phyloP scores from a whole-genome alignment of 1,140 invertebrate species.

The Drosophila aff. region DNA sequence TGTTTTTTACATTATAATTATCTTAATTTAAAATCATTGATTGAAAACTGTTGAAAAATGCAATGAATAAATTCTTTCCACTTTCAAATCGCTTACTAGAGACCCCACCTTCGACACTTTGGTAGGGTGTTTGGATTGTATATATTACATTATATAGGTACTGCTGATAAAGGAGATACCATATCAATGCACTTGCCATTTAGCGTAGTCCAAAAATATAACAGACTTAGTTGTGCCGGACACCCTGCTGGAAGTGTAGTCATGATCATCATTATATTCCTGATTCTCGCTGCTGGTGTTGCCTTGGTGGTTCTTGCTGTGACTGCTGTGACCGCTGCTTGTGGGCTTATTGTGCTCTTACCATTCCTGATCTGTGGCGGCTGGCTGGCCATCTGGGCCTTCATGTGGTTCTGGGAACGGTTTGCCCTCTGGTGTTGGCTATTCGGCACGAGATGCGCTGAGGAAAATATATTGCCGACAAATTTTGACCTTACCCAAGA shows the following conservation, averaged over 20 bases:
- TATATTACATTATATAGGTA: no score
- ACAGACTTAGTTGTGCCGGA: background rate
- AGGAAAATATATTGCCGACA: background rate
- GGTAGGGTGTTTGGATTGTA: background rate
- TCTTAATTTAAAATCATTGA: background rate
- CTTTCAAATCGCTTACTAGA: background rate
- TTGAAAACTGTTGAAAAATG: conserved; percentile 1
- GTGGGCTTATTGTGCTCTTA: background rate
- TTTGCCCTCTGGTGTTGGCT: conserved; percentile 8
- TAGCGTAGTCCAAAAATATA: no score
- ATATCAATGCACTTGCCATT: conserved; percentile 6
- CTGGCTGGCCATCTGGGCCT: background rate
- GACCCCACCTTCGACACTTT: background rate
- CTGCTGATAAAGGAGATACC: background rate
- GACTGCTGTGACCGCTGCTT: conserved; percentile 3
- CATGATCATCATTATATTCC: conserved; percentile 3
- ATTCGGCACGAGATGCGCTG: background rate
- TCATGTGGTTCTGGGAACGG: conserved; percentile 5
- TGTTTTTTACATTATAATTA: conserved; percentile 1
- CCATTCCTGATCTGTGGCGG: conserved; percentile 1
- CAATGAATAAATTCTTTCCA: background rate
- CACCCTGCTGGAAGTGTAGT: background rate
- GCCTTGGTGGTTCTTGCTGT: background rate
- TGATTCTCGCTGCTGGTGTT: conserved; percentile 1
- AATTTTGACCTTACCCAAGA: background rate